Base-by-base conservation (phyloP, 1,140 invertebrate genomes). In the Augochlora pura region DNA sequence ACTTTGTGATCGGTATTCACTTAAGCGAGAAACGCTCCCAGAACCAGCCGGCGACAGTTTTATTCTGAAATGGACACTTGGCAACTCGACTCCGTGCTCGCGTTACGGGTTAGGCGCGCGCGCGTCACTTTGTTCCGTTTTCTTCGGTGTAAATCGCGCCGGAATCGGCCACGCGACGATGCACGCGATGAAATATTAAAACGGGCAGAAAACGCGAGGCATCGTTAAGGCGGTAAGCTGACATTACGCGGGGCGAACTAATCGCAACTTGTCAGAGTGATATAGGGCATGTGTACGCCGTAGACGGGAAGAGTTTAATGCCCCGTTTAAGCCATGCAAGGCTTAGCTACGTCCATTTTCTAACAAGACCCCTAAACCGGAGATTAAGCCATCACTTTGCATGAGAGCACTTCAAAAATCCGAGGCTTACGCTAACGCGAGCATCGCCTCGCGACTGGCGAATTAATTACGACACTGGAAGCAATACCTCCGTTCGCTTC, bases 331-430 rank as follows among this genome's bases (percentile, higher is more conserved):
- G 86, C 89, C 87, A 82, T 80, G 81, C 82, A 71, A 80, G 84
- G 85, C 85, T 89, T 85, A 83, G 80, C 74, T 54, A 80, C 84
- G 86, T 77, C 84, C 84, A 88, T 88, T 86, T 82, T 86, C 87
- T 83, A 83, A 83, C 82, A 85, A 84, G 88, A 84, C 83, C 84
- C 83, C 82, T 82, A 81, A 86, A 87, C 81, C 83, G 83, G 86
- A 88, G 91, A 91, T 91, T 91, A 91, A 91, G 87, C 85, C 86
- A 89, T 91, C 90, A 90, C 87, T 91, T 86, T 88, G 87, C 87
- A 87, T 86, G 90, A 88, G 89, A 87, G 87, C 84, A 85, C 70
- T 85, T 90, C 90, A 90, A 91, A 91, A 91, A 90, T 85, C 90
- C 87, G 63, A 80, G 88, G 89, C 87, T 91, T 90, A 87, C 78